Base-by-base conservation (phyloP, 2,888 invertebrate species). In the Acrobasis repandana region DNA sequence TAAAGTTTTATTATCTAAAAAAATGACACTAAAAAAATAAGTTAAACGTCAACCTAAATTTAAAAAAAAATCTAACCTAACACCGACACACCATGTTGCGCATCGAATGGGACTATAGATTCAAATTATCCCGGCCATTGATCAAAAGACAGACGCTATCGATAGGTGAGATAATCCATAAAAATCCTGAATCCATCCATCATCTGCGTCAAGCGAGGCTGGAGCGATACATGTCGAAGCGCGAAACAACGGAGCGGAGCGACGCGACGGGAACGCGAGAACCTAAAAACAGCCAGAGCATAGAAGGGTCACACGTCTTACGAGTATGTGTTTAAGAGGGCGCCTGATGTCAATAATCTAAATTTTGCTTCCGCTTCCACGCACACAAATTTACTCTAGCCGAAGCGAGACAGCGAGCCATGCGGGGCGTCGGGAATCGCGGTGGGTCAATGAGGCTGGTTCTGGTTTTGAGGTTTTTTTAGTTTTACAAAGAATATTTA, bases 211-310 rank as follows among this genome's bases (percentile, higher is more conserved):
- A 61, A 58, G 60, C 56, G 71, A 80, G 80, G 81, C 75, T 74
- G 69, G 62, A 65, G 65, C 71, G 79, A 82, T 81, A 83, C 79
- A 77, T 80, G 82, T 82, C 81, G 76, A 61, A 75, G 72, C 65
- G 72, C 76, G 79, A 77, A 66, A 50, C 51, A 51, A 64, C 68
- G 54, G 67, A 72, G 73, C 75, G 74, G 71, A 72, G 77, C 86
- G 54, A 54, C 14, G 54, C 43, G 51, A 51, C 15, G 51, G 15
- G 34, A 33, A 14, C 5, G n/a, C 14, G 14, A 5, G 5, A 43
- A 43, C n/a, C 3, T 14, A n/a, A 43, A 38, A 38, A n/a, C 14
- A 43, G n/a, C 43, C 14, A 14, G n/a, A 43, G 43, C n/a, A 43
- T 0, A 43, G 43, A 43, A 43, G 6, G 5, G n/a, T 14, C 11